Base-by-base conservation (phyloP, 2,113 vertebrate species). In the Podiceps cristatus region DNA sequence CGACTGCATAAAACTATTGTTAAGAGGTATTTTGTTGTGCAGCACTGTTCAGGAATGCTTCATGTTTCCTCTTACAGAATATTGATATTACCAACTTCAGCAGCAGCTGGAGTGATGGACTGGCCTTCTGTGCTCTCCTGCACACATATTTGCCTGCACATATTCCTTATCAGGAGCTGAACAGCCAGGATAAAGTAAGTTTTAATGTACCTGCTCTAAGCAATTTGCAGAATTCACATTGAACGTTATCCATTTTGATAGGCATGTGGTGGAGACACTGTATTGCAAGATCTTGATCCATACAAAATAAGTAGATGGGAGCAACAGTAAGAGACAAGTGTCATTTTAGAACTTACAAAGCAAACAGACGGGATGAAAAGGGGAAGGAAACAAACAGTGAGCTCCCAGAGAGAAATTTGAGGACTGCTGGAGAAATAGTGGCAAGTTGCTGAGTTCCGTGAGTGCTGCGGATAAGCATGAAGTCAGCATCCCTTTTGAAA, bases 81-180 rank as follows among this genome's bases (percentile, higher is more conserved):
- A 99, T 99, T 19, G 99, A 99, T 52, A 99, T 99, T 95, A 99
- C 99, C 74, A 99, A 99, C 97, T 99, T 99, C 98, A 99, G 99
- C 98, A 99, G 99, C 98, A 99, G 99, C 91, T 99, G 99, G 99
- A 99, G 99, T 11, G 99, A 99, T 9, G 99, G 99, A 29, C 96
- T 99, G 97, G 99, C 99, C 15, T 99, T 99, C 97, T 99, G 99
- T 8, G 99, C 99, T 33, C 98, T 99, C 18, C 95, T 99, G 72
- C 99, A 99, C 97, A 99, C 99, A 0, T 99, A 99, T 89, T 96
- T 99, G 68, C 99, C 99, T 5, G 99, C 99, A 56, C 99, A 99
- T 97, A 99, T 99, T 97, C 99, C 99, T 27, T 99, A 99, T 98
- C 99, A 99, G 95, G 99, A 99, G 88, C 99, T 99, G 96, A 98